These are phyloP conservation scores for Gortyna flavago DNA, from an alignment of 2,888 invertebrate genomes.

Conservation along the genomic window DNA sequence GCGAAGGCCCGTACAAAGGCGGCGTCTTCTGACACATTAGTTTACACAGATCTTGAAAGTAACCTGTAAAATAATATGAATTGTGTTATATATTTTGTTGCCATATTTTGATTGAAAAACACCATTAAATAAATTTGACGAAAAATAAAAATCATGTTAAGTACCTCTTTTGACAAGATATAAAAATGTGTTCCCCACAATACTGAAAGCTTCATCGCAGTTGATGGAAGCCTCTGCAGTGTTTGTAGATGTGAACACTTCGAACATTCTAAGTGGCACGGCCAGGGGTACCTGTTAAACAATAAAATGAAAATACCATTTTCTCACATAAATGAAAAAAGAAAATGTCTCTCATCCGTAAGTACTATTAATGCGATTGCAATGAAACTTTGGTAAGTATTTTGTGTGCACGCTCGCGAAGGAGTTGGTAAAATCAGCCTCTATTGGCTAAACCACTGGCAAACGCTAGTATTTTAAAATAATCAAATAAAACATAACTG, in stretches of 20 bases:
- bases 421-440: not conserved
- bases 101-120: not conserved
- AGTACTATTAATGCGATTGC: not conserved
- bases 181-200: conserved; percentile 85
- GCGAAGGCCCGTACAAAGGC: conserved; percentile 92
- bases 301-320: not conserved
- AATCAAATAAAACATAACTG: too few species aligned
- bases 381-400: not conserved
- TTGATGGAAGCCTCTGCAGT: conserved; percentile 80
- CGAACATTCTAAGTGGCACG: conserved; percentile 94
- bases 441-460: not conserved
- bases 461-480: not conserved
- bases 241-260: conserved; percentile 92
- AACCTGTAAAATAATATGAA: conserved; percentile 87
- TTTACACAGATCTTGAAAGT: conserved; percentile 93
- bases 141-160: conserved; percentile 42
- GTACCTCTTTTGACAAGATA: conserved; percentile 91
- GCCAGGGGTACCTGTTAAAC: conserved; percentile 89
- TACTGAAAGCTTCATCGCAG: conserved; percentile 76
- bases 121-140: not conserved
- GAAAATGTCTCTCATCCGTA: too few species aligned
- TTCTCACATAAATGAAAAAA: not conserved
- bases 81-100: not conserved
- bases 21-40: conserved; percentile 93
- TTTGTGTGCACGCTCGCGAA: not conserved